Evolutionary conservation across 2,797 vertebrate species (phyloP), one percentile per base, ranked within the genome.

Genomic region (Sebastes oblongus): DNA sequence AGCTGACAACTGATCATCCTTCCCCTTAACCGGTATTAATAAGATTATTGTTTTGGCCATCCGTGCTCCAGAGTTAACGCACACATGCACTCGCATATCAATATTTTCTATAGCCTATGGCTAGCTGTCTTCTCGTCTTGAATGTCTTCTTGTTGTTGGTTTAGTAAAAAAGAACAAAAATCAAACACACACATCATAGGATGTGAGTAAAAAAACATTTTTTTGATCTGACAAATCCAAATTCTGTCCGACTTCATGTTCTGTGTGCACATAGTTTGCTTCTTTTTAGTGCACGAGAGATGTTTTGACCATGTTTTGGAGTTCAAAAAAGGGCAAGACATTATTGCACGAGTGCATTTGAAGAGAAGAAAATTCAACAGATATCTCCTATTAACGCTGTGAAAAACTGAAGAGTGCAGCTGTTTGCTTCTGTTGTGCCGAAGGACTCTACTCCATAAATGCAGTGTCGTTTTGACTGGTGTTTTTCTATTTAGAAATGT

Each of bases 401-500:
- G 72, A 64, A 22, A n/a, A 77, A 65, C 24, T 30, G 68, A 39
- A 59, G 80, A 77, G 36, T 30, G 30, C 60, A 55, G 70, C 68
- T 61, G 8, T 76, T 84, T 68, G 62, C n/a, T 24, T 13, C 30
- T 55, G 61, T 34, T 73, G 36, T 67, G 29, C n/a, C 65, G 55
- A 85, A 75, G 29, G 77, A 80, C 60, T 68, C 27, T 11, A 16
- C 50, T 77, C 55, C 24, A 55, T 62, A 34, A 69, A 60, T 61
- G 66, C 36, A 36, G 16, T 29, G 73, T 75, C 59, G 46, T 79
- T 70, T 64, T 50, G 42, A 61, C 32, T 65, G 18, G 3, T 24
- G 20, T 72, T 69, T 79, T 62, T 80, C 58, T 68, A 72, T 82
- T 69, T 27, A 67, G 46, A 72, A 73, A 50, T 22, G 8, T 70